Evolutionary conservation across 1,140 invertebrate genomes (phyloP).

Genomic region (Sinella curviseta): DNA sequence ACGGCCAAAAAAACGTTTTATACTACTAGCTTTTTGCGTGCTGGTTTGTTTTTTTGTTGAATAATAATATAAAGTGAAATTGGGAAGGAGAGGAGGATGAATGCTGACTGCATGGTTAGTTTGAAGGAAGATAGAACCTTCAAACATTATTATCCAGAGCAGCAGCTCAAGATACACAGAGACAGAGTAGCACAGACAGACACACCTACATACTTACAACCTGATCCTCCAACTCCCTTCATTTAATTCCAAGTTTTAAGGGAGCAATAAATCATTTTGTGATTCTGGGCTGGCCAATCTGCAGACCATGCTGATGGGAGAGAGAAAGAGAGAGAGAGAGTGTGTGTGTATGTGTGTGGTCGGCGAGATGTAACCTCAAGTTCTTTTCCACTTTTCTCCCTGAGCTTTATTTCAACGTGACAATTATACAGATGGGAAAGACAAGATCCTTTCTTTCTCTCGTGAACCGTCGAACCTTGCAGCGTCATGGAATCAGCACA

Average conservation of each 20-base stretch:
- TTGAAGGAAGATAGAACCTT: background rate
- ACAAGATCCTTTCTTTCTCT: constrained; percentile 4
- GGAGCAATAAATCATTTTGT: constrained; percentile 26
- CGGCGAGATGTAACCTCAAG: background rate
- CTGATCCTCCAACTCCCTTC: background rate
- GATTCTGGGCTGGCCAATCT: constrained; percentile 23
- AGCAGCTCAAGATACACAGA: no score
- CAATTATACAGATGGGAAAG: constrained; percentile 23
- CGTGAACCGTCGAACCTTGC: background rate
- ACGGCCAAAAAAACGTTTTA: no score
- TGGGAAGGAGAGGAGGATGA: background rate
- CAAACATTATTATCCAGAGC: no score
- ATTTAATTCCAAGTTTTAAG: constrained; percentile 26
- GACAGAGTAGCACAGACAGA: background rate
- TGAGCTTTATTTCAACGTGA: constrained; percentile 23
- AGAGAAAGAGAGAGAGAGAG: no score
- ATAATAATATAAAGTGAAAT: no score
- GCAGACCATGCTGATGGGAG: constrained; percentile 21
- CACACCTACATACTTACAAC: background rate
- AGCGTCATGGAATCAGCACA: no score
- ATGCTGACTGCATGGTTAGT: background rate
- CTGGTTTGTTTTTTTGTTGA: no score
- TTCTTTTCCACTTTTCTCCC: constrained; percentile 16
- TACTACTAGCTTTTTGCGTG: no score
- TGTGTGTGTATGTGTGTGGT: no score